Evolutionary conservation across 2,113 vertebrate genomes (phyloP).

Genomic region (Hippocampus comes): DNA sequence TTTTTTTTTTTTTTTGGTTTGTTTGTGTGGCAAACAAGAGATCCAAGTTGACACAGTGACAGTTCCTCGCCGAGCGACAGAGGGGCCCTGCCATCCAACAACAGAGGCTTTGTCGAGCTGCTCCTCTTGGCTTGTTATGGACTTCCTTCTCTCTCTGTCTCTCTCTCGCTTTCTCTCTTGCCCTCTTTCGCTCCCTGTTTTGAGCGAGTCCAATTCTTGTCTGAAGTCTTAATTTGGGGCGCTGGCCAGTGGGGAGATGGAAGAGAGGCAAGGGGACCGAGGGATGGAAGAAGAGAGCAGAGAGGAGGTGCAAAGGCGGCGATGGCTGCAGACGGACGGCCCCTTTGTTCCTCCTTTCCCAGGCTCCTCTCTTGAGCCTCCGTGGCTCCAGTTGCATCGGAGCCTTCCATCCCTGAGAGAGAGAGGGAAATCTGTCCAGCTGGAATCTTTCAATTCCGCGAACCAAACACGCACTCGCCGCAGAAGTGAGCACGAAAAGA

Average conservation of each 20-base stretch:
- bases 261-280: slow-evolving; percentile 47
- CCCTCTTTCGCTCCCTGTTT: slow-evolving; percentile 57
- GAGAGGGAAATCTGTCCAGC: slow-evolving; percentile 66
- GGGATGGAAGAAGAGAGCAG: slow-evolving; percentile 41
- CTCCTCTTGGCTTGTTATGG: slow-evolving; percentile 71
- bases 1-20: slow-evolving; percentile 25
- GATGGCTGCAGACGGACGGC: slow-evolving; percentile 6
- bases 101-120: slow-evolving; percentile 71
- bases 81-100: slow-evolving; percentile 71
- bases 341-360: slow-evolving; percentile 76
- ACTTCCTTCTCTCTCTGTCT: slow-evolving; percentile 62
- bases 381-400: slow-evolving; percentile 72
- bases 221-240: slow-evolving; percentile 77
- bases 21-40: slow-evolving; percentile 47
- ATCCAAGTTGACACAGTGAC: slow-evolving; percentile 70
- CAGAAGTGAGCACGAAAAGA: slow-evolving; percentile 11
- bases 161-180: slow-evolving; percentile 12
- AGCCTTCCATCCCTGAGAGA: slow-evolving; percentile 65
- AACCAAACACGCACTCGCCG: slow-evolving; percentile 35
- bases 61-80: slow-evolving; percentile 59
- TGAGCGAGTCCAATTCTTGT: slow-evolving; percentile 72
- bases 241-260: slow-evolving; percentile 66
- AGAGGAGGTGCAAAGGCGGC: slow-evolving; percentile 31
- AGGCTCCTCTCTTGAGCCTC: slow-evolving; percentile 74
- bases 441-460: slow-evolving; percentile 59